Conservation (phyloP, 1,140 invertebrate species). For the Anthonomus grandis region DNA sequence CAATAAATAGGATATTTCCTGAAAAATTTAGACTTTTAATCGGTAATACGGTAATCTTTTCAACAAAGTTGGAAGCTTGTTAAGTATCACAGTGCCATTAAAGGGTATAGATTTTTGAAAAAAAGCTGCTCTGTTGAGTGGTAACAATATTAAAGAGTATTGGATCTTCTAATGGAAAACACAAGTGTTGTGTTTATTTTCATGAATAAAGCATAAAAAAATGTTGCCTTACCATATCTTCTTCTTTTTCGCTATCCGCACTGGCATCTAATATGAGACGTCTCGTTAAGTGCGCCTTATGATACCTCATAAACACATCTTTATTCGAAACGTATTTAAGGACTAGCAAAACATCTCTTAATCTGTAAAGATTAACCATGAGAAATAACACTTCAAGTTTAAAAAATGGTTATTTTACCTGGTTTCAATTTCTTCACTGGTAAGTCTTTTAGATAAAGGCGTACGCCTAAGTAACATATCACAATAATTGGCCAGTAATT, state of each 20-base stretch:
- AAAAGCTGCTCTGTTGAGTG: too few relatives aligned
- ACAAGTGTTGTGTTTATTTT: too few relatives aligned
- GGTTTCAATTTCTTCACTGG: slow-evolving; percentile 95
- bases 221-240: slow-evolving; percentile 80
- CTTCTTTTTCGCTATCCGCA: slow-evolving; percentile 98
- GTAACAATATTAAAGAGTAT: background rate
- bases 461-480: slow-evolving; percentile 98
- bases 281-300: slow-evolving; percentile 96
- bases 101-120: too few relatives aligned
- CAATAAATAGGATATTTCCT: too few relatives aligned
- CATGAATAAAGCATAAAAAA: background rate
- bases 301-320: slow-evolving; percentile 99
- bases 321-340: slow-evolving; percentile 99
- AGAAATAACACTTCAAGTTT: background rate
- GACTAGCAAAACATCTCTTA: slow-evolving; percentile 91
- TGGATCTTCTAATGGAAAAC: too few relatives aligned
- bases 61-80: too few relatives aligned
- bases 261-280: slow-evolving; percentile 88
- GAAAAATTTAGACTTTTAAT: too few relatives aligned
- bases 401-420: slow-evolving; percentile 38
- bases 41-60: too few relatives aligned
- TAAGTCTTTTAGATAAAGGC: slow-evolving; percentile 92
- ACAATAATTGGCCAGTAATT: slow-evolving; percentile 98
- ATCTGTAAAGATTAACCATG: slow-evolving; percentile 47
- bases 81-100: too few relatives aligned